Conservation (phyloP, 1,140 invertebrate genomes). For the Aphelinus certus region DNA sequence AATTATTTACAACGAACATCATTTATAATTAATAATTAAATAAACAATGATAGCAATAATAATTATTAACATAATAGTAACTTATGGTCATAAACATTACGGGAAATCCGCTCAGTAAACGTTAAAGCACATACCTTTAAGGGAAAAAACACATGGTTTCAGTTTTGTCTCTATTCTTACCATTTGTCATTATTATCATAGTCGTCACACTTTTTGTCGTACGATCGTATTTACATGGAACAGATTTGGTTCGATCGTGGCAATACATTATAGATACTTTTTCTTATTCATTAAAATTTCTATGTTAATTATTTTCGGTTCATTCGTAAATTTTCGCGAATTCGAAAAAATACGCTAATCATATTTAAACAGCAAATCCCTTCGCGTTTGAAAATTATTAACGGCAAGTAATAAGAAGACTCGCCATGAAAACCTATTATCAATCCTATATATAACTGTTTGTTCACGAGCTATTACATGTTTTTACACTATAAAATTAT, state of each 20-base stretch:
- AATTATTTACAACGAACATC: slow-evolving; percentile 56
- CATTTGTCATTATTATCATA: slow-evolving; percentile 39
- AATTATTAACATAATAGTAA: slow-evolving; percentile 55
- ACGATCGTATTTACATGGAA: slow-evolving; percentile 22
- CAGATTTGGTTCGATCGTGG: slow-evolving; percentile 9
- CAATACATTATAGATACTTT: neutral
- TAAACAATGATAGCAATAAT: slow-evolving; percentile 57
- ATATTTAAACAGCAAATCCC: too few species aligned
- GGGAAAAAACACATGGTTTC: slow-evolving; percentile 43
- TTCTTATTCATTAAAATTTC: neutral
- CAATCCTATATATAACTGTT: neutral
- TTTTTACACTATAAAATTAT: slow-evolving; percentile 1
- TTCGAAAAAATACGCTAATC: too few species aligned
- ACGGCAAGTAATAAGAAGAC: too few species aligned
- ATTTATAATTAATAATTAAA: slow-evolving; percentile 53
- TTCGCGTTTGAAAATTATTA: too few species aligned
- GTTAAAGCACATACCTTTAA: slow-evolving; percentile 49
- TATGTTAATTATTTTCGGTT: slow-evolving; percentile 2
- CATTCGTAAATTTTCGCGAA: neutral
- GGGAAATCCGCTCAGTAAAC: slow-evolving; percentile 44
- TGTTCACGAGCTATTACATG: neutral
- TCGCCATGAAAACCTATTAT: slow-evolving; percentile 1
- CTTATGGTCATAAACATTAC: slow-evolving; percentile 52
- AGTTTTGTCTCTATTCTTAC: slow-evolving; percentile 27
- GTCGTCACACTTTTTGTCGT: neutral